Conservation (phyloP, 2,797 vertebrate genomes). For the Erpetoichthys calabaricus region DNA sequence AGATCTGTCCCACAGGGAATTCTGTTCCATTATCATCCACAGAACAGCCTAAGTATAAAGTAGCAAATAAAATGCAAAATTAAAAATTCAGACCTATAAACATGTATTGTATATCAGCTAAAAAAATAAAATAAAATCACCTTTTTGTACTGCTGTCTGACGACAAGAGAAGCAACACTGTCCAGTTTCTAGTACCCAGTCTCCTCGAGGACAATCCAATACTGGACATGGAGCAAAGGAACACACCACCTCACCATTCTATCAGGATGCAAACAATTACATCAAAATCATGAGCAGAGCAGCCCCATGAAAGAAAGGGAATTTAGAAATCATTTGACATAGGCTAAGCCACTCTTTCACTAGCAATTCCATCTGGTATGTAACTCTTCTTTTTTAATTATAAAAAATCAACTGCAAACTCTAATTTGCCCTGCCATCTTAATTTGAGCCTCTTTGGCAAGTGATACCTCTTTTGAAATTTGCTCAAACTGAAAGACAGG, state of each 20-base stretch:
- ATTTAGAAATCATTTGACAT: no score
- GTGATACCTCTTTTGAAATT: no score
- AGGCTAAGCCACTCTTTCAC: no score
- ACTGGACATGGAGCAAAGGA: slow-evolving; percentile 47
- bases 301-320: neutral
- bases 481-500: no score
- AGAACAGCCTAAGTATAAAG: slow-evolving; percentile 40
- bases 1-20: slow-evolving; percentile 61
- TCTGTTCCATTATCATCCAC: slow-evolving; percentile 56
- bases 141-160: slow-evolving; percentile 27
- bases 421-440: no score
- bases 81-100: no score
- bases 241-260: slow-evolving; percentile 51
- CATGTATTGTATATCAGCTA: no score
- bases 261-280: slow-evolving; percentile 1
- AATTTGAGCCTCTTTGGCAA: no score
- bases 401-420: no score
- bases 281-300: neutral
- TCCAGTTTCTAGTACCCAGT: slow-evolving; percentile 38
- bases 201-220: slow-evolving; percentile 45
- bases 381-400: no score
- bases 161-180: slow-evolving; percentile 51
- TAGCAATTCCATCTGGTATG: no score
- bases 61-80: neutral
- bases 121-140: slow-evolving; percentile 23